Evolutionary conservation across 2,797 vertebrate genomes (phyloP).

Genomic region (Erithacus rubecula): DNA sequence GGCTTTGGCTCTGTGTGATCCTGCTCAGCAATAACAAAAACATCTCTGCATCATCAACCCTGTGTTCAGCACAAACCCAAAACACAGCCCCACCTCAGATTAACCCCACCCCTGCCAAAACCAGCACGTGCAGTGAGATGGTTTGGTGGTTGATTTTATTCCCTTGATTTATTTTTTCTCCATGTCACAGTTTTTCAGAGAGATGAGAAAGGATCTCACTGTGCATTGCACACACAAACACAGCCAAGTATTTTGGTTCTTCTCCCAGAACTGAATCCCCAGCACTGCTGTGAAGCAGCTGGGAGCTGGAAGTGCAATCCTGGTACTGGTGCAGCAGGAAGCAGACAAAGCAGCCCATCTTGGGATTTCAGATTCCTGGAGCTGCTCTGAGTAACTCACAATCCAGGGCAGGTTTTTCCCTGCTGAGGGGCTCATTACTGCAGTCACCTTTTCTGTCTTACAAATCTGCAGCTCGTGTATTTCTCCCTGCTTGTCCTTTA

Average conservation of each 20-base stretch:
- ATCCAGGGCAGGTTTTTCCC: background rate
- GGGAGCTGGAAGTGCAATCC: background rate
- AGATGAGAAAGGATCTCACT: background rate
- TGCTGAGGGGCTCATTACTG: background rate
- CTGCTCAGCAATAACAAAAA: background rate
- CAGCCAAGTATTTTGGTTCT: background rate
- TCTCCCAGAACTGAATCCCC: background rate
- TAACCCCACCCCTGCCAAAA: background rate
- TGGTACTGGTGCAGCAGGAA: background rate
- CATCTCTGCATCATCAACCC: background rate
- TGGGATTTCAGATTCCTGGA: background rate
- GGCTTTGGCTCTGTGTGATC: background rate
- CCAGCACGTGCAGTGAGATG: background rate
- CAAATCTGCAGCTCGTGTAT: background rate
- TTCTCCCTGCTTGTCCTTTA: background rate
- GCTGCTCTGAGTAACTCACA: background rate
- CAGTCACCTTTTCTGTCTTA: background rate
- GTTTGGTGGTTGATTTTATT: background rate
- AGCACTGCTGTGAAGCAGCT: background rate
- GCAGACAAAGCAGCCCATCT: background rate
- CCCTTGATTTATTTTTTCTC: background rate
- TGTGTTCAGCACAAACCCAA: background rate
- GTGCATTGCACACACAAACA: background rate
- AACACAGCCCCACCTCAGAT: background rate
- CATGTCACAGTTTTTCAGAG: background rate